phyloP scores from a whole-genome alignment of 2,113 vertebrate genomes.

The Cettia cetti region DNA sequence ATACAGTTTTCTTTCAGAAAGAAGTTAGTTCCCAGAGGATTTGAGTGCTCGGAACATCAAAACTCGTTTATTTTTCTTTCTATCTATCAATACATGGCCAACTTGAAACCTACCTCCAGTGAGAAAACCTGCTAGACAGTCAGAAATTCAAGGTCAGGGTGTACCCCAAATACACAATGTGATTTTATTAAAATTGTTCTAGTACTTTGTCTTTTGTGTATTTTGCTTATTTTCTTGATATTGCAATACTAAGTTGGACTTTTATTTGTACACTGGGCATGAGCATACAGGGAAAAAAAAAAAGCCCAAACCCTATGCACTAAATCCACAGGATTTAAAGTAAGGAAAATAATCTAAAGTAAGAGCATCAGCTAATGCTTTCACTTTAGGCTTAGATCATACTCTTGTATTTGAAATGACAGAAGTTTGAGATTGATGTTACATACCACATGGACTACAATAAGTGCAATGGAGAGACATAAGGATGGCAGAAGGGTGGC shows the following conservation, averaged over 20 bases:
- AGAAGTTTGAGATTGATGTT: constrained; percentile 9
- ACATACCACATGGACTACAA: not conserved
- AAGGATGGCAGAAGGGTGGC: not conserved
- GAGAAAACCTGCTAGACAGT: not conserved
- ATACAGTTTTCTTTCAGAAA: not conserved
- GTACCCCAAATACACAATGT: not conserved
- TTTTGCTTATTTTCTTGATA: not conserved
- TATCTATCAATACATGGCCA: not conserved
- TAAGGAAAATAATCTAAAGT: constrained; percentile 25
- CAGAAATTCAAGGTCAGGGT: not conserved
- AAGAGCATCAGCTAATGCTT: constrained; percentile 20
- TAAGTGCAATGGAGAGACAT: not conserved
- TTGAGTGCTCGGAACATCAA: not conserved
- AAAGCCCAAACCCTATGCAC: not conserved
- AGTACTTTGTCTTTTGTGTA: not conserved
- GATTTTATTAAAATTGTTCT: not conserved
- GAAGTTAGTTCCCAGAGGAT: not conserved
- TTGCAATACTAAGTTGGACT: not conserved
- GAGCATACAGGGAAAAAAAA: fast-evolving
- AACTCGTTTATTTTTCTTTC: not conserved
- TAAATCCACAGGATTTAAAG: constrained; percentile 6
- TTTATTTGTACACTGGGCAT: not conserved
- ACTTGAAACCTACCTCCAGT: not conserved
- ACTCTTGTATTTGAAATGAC: constrained; percentile 14
- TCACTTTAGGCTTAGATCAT: constrained; percentile 13